Base-by-base conservation (phyloP, 2,888 invertebrate species). In the Macaria liturata region DNA sequence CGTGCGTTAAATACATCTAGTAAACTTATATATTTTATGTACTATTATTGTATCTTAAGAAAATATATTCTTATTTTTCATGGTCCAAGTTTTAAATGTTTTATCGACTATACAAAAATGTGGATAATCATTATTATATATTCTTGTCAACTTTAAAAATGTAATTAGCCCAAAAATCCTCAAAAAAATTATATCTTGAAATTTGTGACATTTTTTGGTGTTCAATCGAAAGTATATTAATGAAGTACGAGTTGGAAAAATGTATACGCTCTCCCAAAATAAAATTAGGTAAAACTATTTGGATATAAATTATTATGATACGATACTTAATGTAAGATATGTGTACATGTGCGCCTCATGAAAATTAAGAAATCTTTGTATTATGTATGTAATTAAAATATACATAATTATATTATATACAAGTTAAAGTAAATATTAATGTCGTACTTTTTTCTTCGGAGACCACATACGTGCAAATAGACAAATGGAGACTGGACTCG, bases 71-170 rank as follows among this genome's bases (percentile, higher is more conserved):
- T 91, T 91, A 91, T 91, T 91, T 91, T 91, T 91, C 91, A 91
- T 90, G 91, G 91, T 91, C 91, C 91, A 91, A 91, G 86, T 91
- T 91, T 91, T 91, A 91, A 91, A 91, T 91, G 90, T 91, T 91
- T 91, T 91, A 91, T 91, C 91, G 90, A 91, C 90, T 91, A 89
- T 91, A 91, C 90, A 91, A 91, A 87, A 89, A 86, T 88, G 90
- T 86, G 86, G 81, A 89, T 91, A 91, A 91, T 84, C 91, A 90
- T 86, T 90, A 91, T 60, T 64, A 61, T 61, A 91, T 91, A 91
- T 89, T 90, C 88, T 90, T 86, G 87, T 89, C 89, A 71, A 90
- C 87, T 90, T 88, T 89, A 88, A 88, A 85, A 37, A 86, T 83
- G 75, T 74, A 80, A 81, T 80, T 89, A 88, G 78, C 85, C 83